Base-by-base conservation (phyloP, 2,797 vertebrate species). In the Parauchenoglanis ngamensis region DNA sequence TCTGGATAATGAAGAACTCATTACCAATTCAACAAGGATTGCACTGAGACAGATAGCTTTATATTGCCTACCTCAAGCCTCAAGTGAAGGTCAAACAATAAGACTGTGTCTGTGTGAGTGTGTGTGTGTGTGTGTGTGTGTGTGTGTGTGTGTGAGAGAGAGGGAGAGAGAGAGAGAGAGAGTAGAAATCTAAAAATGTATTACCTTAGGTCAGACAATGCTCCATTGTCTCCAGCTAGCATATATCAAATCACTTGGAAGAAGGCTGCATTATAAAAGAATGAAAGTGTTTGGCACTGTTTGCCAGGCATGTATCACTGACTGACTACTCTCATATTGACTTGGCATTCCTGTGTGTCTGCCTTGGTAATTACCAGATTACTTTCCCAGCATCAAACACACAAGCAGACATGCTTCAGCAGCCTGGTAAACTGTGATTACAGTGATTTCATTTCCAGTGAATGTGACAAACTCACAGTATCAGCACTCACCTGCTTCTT, bases 11-110 rank as follows among this genome's bases (percentile, higher is more conserved):
- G 94, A 95, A 95, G 95, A 93, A 93, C 93, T 95, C 94, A 95
- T 96, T 95, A 95, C 94, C 93, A 94, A 95, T 96, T 95, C 95
- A 95, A 94, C 94, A 93, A 91, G 92, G 94, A 95, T 94, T 93
- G 90, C 92, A 90, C 67, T 35, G 82, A 84, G 81, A 89, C 86
- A 93, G 94, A 94, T 95, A 94, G 93, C 92, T 95, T 95, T 94
- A 94, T 94, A 94, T 92, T 80, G 57, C 89, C 89, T 91, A 83
- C 81, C 91, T 92, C 88, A 90, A 93, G 90, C 91, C 78, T 59
- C 93, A 87, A 90, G 89, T 92, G 93, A 95, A 96, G 94, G 95
- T 96, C 95, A 95, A 92, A 91, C 88, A 23, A 7, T 86, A 90
- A 91, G 87, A 25, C 52, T 49, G 52, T 84, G 63, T 81, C 83